Conservation (phyloP, 2,888 invertebrate species). For the Oegoconia quadripuncta region DNA sequence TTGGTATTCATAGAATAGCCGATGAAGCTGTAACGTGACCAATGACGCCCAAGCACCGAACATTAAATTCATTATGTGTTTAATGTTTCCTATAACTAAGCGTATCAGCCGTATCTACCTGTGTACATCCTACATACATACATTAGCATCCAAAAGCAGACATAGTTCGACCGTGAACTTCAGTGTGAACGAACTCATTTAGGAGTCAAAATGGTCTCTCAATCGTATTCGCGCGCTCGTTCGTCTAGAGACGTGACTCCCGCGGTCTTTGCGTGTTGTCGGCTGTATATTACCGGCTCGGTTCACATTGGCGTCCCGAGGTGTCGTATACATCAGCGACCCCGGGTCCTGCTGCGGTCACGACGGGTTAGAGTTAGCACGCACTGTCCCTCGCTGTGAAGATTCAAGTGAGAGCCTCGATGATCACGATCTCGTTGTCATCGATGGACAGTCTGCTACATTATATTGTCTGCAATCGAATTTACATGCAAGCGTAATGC, state of each 20-base stretch:
- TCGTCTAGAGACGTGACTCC: conserved; percentile 55
- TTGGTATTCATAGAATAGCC: conserved; percentile 9
- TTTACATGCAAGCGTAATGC: too few species aligned
- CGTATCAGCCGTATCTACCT: conserved; percentile 22
- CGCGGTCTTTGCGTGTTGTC: conserved; percentile 31
- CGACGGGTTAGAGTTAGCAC: conserved; percentile 36
- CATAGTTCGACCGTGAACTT: conserved; percentile 55
- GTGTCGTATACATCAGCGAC: conserved; percentile 40
- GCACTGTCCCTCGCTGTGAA: conserved; percentile 27
- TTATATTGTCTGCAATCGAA: too few species aligned
- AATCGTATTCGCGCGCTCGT: conserved; percentile 37
- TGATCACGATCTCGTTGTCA: too few species aligned
- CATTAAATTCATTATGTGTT: neutral
- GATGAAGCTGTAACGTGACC: conserved; percentile 8
- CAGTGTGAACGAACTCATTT: conserved; percentile 72
- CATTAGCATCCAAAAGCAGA: conserved; percentile 47
- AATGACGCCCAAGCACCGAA: conserved; percentile 2
- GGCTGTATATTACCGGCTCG: conserved; percentile 48
- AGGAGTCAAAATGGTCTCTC: conserved; percentile 62
- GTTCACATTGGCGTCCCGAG: conserved; percentile 36
- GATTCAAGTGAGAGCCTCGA: conserved; percentile 11
- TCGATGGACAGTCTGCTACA: too few species aligned
- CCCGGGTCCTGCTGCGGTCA: conserved; percentile 30
- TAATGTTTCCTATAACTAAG: neutral
- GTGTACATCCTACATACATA: conserved; percentile 52